phyloP scores from a whole-genome alignment of 2,888 invertebrate species.

The Macrosiphum euphorbiae region DNA sequence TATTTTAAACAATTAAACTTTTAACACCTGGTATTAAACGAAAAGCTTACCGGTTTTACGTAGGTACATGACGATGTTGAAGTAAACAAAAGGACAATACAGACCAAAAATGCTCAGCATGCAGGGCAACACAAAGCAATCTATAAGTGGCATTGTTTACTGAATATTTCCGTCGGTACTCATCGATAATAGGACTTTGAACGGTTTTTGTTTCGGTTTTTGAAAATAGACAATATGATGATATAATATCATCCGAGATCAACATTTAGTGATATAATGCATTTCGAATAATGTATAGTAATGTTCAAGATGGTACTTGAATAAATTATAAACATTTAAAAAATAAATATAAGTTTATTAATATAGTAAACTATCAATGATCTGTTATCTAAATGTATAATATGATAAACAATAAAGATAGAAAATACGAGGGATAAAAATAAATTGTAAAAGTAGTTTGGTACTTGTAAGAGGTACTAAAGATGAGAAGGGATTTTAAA shows the following conservation, averaged over 20 bases:
- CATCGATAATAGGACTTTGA: constrained; percentile 24
- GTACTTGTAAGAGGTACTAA: neutral
- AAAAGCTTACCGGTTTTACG: neutral
- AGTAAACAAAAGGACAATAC: constrained; percentile 17
- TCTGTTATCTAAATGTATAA: neutral
- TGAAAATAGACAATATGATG: neutral
- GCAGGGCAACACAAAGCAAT: constrained; percentile 1
- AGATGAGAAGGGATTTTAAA: neutral
- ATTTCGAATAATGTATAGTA: neutral
- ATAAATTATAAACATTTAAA: neutral
- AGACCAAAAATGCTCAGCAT: constrained; percentile 14
- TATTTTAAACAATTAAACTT: neutral
- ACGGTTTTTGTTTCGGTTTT: neutral
- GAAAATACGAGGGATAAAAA: neutral
- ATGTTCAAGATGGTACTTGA: neutral
- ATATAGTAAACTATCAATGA: neutral
- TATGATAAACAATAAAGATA: neutral
- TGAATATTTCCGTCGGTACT: constrained; percentile 14
- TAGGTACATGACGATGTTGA: neutral
- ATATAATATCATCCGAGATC: neutral
- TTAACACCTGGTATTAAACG: neutral
- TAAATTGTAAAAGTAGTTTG: neutral
- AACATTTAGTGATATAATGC: neutral
- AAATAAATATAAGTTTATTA: neutral
- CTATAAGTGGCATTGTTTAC: constrained; percentile 29